Conservation (phyloP, 64 coral and sea anemone genomes). For the Cladopsammia gracilis region DNA sequence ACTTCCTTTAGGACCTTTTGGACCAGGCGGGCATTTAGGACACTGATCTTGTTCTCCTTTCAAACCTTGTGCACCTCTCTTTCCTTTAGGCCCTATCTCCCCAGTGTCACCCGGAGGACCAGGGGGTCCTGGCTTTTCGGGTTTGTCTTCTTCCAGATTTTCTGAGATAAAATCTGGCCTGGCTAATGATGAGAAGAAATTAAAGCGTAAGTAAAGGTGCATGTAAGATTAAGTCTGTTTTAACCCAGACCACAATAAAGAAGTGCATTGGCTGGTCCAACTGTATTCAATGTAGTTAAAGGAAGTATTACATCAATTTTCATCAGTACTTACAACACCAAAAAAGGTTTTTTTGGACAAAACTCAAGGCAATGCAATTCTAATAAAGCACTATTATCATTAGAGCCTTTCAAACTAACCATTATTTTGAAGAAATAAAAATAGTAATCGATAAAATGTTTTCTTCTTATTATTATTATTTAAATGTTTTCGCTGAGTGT, state of each 20-base stretch:
- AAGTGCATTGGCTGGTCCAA: background rate
- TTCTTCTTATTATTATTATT: no score
- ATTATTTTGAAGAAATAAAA: no score
- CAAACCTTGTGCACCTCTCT: conserved; percentile 22
- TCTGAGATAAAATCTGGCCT: background rate
- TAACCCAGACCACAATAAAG: background rate
- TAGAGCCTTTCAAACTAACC: no score
- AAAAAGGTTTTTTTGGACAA: no score
- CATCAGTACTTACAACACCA: no score
- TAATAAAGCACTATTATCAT: no score
- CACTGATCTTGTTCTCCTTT: conserved; percentile 67
- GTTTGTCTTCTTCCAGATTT: conserved; percentile 41
- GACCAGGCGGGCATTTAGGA: conserved; percentile 57
- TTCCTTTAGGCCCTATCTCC: conserved; percentile 30
- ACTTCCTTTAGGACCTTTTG: conserved; percentile 50
- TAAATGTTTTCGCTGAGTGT: no score
- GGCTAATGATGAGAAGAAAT: conserved; percentile 17
- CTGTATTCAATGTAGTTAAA: no score
- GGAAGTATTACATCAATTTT: no score
- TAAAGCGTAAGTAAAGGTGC: background rate
- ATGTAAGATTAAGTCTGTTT: no score
- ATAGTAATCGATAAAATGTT: no score
- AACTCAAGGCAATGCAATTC: no score
- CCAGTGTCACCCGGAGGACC: conserved; percentile 66
- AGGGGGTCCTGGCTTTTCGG: conserved; percentile 1